Percentiles rank a stretch among this genome's conserved stretches.
These are phyloP conservation scores for Drosophila silvestris DNA, from an alignment of 2,888 invertebrate species.

Conservation along the genomic window DNA sequence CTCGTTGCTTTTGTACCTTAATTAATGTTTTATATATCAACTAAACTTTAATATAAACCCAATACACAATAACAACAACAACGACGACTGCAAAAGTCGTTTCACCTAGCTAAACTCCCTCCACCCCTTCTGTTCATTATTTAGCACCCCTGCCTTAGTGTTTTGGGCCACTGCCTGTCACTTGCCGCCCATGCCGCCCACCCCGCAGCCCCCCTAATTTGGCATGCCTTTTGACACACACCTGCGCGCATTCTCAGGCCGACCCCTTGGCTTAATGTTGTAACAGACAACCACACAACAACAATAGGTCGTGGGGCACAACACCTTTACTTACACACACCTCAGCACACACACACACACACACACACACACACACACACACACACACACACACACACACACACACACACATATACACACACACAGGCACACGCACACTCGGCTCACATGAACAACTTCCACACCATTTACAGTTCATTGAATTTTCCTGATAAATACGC, in stretches of 20 bases:
- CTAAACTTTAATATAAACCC: constrained; percentile 39
- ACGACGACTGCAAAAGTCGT: constrained; percentile 12
- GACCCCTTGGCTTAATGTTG: constrained; percentile 70
- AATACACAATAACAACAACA: constrained; percentile 14
- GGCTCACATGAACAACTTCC: constrained; percentile 70
- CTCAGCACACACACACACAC: constrained; percentile 17
- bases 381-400: constrained; percentile 22
- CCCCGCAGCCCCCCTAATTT: constrained; percentile 7
- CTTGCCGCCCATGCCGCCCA: constrained; percentile 7
- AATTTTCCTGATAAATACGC: constrained; percentile 78
- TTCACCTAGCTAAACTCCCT: not conserved
- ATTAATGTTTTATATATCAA: constrained; percentile 34
- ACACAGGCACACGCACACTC: constrained; percentile 27
- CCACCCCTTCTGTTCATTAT: constrained; percentile 30
- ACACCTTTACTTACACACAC: constrained; percentile 50
- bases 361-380: constrained; percentile 16
- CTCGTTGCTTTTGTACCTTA: constrained; percentile 1
- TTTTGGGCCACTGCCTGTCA: constrained; percentile 13
- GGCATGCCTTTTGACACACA: constrained; percentile 75
- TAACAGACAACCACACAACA: constrained; percentile 70
- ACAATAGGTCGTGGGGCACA: constrained; percentile 62
- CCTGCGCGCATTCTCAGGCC: constrained; percentile 75
- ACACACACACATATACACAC: constrained; percentile 14
- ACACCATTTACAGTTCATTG: constrained; percentile 79
- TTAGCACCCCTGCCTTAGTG: constrained; percentile 1